Evolutionary conservation across 1,140 invertebrate species (phyloP).

Genomic region (Aphidius ervi): DNA sequence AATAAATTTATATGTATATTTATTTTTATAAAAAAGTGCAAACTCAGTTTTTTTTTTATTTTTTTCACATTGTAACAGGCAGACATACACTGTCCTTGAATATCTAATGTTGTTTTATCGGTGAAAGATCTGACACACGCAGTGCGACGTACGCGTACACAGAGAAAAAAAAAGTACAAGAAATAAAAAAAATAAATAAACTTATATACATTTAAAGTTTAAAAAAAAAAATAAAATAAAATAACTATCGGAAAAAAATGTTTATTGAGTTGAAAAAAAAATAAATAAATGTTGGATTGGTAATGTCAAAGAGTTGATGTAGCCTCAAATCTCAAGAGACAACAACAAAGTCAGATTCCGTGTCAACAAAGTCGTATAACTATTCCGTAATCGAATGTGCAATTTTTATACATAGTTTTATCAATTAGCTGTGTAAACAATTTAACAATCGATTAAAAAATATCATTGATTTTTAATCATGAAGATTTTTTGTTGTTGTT

Average conservation of each 20-base stretch:
- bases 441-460: slow-evolving; percentile 17
- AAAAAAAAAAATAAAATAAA: slow-evolving; percentile 1
- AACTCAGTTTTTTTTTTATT: background rate
- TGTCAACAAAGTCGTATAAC: slow-evolving; percentile 19
- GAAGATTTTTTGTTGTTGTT: background rate
- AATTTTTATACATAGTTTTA: slow-evolving; percentile 16
- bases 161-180: background rate
- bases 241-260: slow-evolving; percentile 4
- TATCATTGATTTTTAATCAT: slow-evolving; percentile 8
- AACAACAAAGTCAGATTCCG: slow-evolving; percentile 14
- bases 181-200: slow-evolving; percentile 2
- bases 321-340: slow-evolving; percentile 10
- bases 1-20: background rate
- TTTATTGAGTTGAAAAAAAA: background rate
- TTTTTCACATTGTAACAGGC: background rate
- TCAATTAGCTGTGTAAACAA: slow-evolving; percentile 18
- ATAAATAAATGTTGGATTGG: background rate
- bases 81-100: slow-evolving; percentile 29
- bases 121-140: slow-evolving; percentile 21
- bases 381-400: slow-evolving; percentile 21
- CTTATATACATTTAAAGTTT: slow-evolving; percentile 1
- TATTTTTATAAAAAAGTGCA: slow-evolving; percentile 1
- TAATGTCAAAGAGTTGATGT: slow-evolving; percentile 5
- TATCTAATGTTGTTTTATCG: slow-evolving; percentile 23
- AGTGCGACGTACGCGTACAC: slow-evolving; percentile 8